phyloP scores from a whole-genome alignment of 2,888 invertebrate genomes.

The Drosophila planitibia region DNA sequence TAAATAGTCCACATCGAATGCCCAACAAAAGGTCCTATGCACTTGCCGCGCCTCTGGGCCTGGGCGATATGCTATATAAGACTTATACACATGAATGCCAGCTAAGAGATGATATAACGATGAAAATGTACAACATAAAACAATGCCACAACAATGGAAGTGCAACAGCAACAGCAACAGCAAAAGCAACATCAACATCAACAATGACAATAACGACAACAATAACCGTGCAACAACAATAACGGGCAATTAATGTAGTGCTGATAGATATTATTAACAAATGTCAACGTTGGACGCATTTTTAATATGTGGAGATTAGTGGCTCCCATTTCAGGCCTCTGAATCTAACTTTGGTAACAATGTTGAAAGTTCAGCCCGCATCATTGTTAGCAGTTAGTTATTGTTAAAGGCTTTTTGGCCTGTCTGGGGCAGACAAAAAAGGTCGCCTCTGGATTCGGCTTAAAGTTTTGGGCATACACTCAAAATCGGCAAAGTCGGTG shows the following conservation, averaged over 20 bases:
- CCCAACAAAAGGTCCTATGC: slow-evolving; percentile 63
- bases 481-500: slow-evolving; percentile 5
- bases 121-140: slow-evolving; percentile 40
- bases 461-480: slow-evolving; percentile 22
- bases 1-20: slow-evolving; percentile 28
- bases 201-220: slow-evolving; percentile 2
- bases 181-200: background rate
- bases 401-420: slow-evolving; percentile 30
- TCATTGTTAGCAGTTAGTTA: slow-evolving; percentile 30
- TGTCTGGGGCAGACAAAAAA: slow-evolving; percentile 20
- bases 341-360: slow-evolving; percentile 10
- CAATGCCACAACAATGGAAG: slow-evolving; percentile 50
- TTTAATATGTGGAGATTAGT: slow-evolving; percentile 41
- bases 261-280: slow-evolving; percentile 61
- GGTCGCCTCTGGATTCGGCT: slow-evolving; percentile 22
- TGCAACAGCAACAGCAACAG: slow-evolving; percentile 5
- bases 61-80: slow-evolving; percentile 19
- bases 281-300: slow-evolving; percentile 59
- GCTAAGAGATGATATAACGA: slow-evolving; percentile 61
- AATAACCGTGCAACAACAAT: slow-evolving; percentile 12
- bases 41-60: slow-evolving; percentile 54
- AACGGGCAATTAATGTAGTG: slow-evolving; percentile 47
- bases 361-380: slow-evolving; percentile 20
- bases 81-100: slow-evolving; percentile 40
- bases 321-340: slow-evolving; percentile 26